phyloP scores from a whole-genome alignment of 2,113 vertebrate genomes.

The Phasianus colchicus region DNA sequence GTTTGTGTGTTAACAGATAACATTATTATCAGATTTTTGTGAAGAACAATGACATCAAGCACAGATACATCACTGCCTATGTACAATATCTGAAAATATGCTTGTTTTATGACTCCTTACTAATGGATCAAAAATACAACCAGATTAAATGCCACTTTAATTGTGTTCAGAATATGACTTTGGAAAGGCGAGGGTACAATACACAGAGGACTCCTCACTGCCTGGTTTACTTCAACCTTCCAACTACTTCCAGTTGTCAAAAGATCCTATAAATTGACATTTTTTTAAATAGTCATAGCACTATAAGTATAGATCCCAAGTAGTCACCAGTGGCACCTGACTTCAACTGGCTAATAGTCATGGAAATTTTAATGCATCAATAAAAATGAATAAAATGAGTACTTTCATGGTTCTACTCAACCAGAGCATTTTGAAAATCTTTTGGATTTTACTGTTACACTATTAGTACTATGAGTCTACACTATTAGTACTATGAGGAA shows the following conservation, averaged over 20 bases:
- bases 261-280: background rate
- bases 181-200: background rate
- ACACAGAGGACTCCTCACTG: background rate
- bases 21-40: conserved; percentile 79
- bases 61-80: conserved; percentile 70
- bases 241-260: background rate
- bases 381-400: background rate
- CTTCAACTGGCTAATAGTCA: background rate
- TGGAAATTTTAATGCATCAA: background rate
- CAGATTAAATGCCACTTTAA: conserved; percentile 2
- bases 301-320: background rate
- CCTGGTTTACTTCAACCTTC: background rate
- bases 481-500: background rate
- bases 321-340: background rate
- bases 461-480: background rate
- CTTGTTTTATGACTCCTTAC: conserved; percentile 65
- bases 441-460: background rate
- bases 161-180: conserved; percentile 22
- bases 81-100: conserved; percentile 66
- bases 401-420: background rate
- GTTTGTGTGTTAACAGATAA: conserved; percentile 77
- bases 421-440: background rate
- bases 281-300: background rate
- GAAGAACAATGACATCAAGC: conserved; percentile 69
- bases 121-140: conserved; percentile 40